Base-by-base conservation (phyloP, 2,113 vertebrate genomes). In the Agapornis roseicollis region DNA sequence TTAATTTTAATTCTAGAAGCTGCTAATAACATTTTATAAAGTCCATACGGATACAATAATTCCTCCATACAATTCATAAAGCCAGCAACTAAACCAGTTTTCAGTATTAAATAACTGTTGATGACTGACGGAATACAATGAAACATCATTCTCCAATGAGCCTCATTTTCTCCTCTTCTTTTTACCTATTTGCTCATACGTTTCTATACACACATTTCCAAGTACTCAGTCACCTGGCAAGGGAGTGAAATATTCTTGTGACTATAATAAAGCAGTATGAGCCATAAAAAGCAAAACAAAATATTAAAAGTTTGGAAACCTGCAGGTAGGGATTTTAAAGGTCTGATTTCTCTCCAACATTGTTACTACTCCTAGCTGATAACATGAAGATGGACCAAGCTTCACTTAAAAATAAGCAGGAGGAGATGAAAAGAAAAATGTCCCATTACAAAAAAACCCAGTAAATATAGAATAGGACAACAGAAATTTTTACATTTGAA, bases 1-100 rank as follows among this genome's bases (percentile, higher is more conserved):
- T 97, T 97, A 95, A 97, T 93, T 95, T 87, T 93, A 96, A 96
- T 94, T 96, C 94, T 91, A 96, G 93, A 96, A 96, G 83, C 92
- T 92, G 89, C 90, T 97, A 97, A 93, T 95, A 96, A 63, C 81
- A 87, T 93, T 97, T 96, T 91, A 93, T 91, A 66, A 91, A 96
- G 89, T 85, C 93, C 92, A 96, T 94, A 97, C 58, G 78, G 95
- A 93, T 86, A 87, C 86, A 95, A 80, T 96, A 96, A 93, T 60
- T 94, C 82, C 74, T 92, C 78, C 69, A 85, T 39, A 94, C 80
- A 95, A 96, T 88, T 87, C 94, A 95, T 73, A 89, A 96, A 96
- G 86, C 80, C 90, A 97, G 80, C 89, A 92, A 93, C 90, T 78
- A 94, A 90, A 94, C 55, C 73, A 90, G 89, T 81, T 94, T 90